These are phyloP conservation scores for Ips typographus DNA, from an alignment of 1,140 invertebrate genomes.

Conservation along the genomic window DNA sequence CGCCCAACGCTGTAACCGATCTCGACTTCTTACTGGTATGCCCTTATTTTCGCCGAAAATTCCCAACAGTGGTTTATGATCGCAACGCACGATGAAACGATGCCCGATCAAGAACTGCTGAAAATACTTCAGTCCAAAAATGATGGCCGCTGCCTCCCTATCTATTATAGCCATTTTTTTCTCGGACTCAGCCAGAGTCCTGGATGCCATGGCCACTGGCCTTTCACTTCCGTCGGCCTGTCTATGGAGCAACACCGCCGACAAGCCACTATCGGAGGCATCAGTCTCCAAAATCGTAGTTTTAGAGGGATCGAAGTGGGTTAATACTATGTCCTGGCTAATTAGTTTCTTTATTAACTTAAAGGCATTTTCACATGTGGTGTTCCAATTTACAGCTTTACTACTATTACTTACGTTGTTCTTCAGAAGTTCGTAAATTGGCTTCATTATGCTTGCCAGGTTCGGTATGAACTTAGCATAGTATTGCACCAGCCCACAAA, in stretches of 20 bases:
- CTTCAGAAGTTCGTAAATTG: too few species aligned
- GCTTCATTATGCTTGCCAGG: too few species aligned
- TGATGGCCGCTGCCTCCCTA: conserved; percentile 57
- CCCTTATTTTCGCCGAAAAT: conserved; percentile 52
- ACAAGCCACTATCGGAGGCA: conserved; percentile 39
- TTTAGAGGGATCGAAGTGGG: conserved; percentile 38
- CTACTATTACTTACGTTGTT: too few species aligned
- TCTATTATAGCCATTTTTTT: conserved; percentile 57
- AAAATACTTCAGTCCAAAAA: conserved; percentile 58
- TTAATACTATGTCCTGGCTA: conserved; percentile 38
- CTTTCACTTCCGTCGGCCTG: conserved; percentile 45
- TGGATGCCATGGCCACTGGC: conserved; percentile 54
- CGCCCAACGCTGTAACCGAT: conserved; percentile 49
- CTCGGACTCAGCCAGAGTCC: conserved; percentile 52
- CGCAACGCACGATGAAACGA: conserved; percentile 55
- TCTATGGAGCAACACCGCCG: conserved; percentile 41
- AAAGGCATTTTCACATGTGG: too few species aligned
- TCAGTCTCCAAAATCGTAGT: conserved; percentile 41
- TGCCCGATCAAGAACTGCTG: conserved; percentile 57
- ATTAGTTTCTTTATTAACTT: too few species aligned
- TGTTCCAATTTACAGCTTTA: too few species aligned
- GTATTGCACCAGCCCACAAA: too few species aligned
- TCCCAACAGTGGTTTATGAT: conserved; percentile 55
- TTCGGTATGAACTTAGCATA: too few species aligned
- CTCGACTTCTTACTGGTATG: conserved; percentile 43